Evolutionary conservation across 2,113 vertebrate species (phyloP).

Genomic region (Raja brachyura): DNA sequence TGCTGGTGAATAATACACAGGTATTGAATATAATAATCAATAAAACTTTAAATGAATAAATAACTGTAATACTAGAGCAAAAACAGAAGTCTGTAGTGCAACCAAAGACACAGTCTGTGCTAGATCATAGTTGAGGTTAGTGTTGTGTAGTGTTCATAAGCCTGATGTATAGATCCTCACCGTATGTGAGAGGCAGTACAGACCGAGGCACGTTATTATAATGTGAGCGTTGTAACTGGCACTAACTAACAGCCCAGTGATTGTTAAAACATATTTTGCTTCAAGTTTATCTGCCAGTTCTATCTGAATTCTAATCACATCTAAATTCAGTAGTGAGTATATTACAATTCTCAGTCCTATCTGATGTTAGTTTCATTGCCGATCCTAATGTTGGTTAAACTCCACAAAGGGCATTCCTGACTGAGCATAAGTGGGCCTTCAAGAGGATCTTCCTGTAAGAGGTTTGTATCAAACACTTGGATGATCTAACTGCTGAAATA

Average conservation of each 20-base stretch:
- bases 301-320: neutral
- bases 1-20: too few relatives aligned
- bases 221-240: neutral
- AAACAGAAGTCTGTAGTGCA: too few relatives aligned
- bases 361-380: neutral
- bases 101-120: too few relatives aligned
- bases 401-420: neutral
- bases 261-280: neutral
- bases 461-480: neutral
- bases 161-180: too few relatives aligned
- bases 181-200: neutral
- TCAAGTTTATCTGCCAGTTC: neutral
- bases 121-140: too few relatives aligned
- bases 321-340: neutral
- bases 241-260: neutral
- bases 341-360: neutral
- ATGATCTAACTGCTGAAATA: neutral
- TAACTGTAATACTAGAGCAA: too few relatives aligned
- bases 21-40: too few relatives aligned
- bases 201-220: neutral
- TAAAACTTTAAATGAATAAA: too few relatives aligned
- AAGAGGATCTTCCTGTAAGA: neutral
- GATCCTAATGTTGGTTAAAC: neutral
- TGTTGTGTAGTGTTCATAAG: too few relatives aligned
- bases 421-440: neutral